Evolutionary conservation across 2,888 invertebrate genomes (phyloP).

Genomic region (Fabriciana adippe): DNA sequence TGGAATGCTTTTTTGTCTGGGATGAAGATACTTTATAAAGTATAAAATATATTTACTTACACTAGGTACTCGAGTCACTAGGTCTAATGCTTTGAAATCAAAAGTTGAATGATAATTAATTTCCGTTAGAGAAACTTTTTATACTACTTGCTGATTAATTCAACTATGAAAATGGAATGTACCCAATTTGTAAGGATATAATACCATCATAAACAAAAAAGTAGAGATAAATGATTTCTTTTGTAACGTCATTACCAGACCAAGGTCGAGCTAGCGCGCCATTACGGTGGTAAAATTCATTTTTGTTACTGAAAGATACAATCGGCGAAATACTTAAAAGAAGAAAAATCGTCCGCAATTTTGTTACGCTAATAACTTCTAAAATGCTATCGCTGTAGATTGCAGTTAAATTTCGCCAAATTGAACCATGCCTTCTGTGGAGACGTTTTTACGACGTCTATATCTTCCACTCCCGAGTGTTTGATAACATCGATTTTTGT

Average conservation of each 20-base stretch:
- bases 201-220: constrained; percentile 39
- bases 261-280: constrained; percentile 38
- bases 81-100: neutral
- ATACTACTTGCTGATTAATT: neutral
- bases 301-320: constrained; percentile 46
- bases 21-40: too few species aligned
- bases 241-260: constrained; percentile 41
- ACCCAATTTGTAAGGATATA: constrained; percentile 35
- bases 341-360: constrained; percentile 65
- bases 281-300: constrained; percentile 40
- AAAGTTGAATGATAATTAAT: neutral
- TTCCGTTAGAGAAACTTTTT: neutral
- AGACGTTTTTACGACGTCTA: constrained; percentile 30
- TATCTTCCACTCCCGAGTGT: constrained; percentile 23
- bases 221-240: constrained; percentile 42
- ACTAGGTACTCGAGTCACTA: too few species aligned
- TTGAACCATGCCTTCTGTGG: constrained; percentile 57
- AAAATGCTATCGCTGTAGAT: constrained; percentile 62
- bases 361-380: constrained; percentile 68
- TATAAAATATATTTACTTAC: too few species aligned
- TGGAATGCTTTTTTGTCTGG: constrained; percentile 13
- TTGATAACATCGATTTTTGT: constrained; percentile 29
- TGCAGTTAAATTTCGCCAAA: constrained; percentile 73
- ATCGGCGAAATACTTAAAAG: constrained; percentile 55
- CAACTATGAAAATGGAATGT: constrained; percentile 32